Base-by-base conservation (phyloP, 2,113 vertebrate species). In the Strigops habroptila region DNA sequence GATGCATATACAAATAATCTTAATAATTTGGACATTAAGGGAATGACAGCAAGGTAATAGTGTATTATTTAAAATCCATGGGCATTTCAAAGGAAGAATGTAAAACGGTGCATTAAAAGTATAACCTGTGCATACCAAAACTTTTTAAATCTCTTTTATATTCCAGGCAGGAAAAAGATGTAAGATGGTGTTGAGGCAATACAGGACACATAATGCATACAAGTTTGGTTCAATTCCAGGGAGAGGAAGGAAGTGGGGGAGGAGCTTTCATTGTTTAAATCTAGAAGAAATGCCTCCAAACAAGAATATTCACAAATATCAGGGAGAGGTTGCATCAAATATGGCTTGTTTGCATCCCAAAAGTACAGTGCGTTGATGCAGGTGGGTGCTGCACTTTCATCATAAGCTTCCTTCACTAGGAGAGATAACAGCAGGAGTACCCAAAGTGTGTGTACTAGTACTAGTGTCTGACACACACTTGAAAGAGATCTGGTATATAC, bases 21-120 rank as follows among this genome's bases (percentile, higher is more conserved):
- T 78, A 81, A 44, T 88, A 93, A 51, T 95, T 90, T 90, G 70
- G 91, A 79, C 73, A 89, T 41, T 41, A 87, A 83, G 35, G 19
- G 35, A 93, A 91, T 78, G 68, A 73, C 71, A 92, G 46, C 25
- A 64, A 91, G 30, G 43, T 73, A 93, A 63, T 33, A 65, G n/a
- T 63, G 17, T 46, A 44, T 68, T 94, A 67, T 74, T 88, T 91
- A 83, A 90, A 95, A 93, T 68, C 30, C 64, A 76, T 11, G 19
- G 6, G 17, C 16, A 13, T 96, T 95, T 93, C 44, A 90, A 91
- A 91, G 22, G n/a, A 74, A 68, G 52, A 87, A 73, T 70, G 55
- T 67, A 90, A 90, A 94, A 7, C 18, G 63, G 17, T 35, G 16
- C 23, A 94, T 74, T 78, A 87, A 63, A 96, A 96, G 12, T 24